Evolutionary conservation across 2,888 invertebrate genomes (phyloP), one percentile per base, ranked within the genome.

Genomic region (Marasmarcha lunaedactyla): DNA sequence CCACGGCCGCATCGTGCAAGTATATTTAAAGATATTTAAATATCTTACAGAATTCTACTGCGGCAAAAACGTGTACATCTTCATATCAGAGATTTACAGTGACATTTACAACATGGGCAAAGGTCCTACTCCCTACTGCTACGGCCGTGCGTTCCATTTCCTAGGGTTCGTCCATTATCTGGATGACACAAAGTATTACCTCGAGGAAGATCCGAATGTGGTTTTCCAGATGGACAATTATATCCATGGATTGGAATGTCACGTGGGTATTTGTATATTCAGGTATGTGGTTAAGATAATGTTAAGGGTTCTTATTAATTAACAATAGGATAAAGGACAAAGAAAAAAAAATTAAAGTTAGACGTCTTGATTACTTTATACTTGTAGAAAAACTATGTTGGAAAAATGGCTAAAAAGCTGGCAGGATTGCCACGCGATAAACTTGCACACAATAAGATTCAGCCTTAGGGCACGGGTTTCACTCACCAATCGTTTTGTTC

Each of bases 101-200:
- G 81, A 81, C 35, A 78, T 81, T 4, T 81, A 81, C 57, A 55
- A 65, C 46, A 78, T 81, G 69, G 81, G 81, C 0, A 51, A 52
- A 1, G 73, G 78, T 0, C 54, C 59, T 1, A 47, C 70, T 2
- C 81, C 81, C 0, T 76, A 63, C 49, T 81, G 81, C 51, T 63
- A 64, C 41, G 72, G 57, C 0, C 48, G 77, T 0, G 61, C 65
- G 0, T 83, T 83, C 56, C 69, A 76, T 35, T 83, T 83, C 52
- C 41, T 81, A 0, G 81, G 81, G 7, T 83, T 81, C 44, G 57
- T 81, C 0, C 81, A 83, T 42, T 71, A 60, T 15, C 58, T 71
- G 60, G 73, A 78, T 13, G 78, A 83, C 6, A 60, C 45, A 0
- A 64, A 59, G 43, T 83, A 83, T 40, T 81, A 59, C 42, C 42